Evolutionary conservation across 2,888 invertebrate species (phyloP).

Genomic region (Apodemia hepburni): DNA sequence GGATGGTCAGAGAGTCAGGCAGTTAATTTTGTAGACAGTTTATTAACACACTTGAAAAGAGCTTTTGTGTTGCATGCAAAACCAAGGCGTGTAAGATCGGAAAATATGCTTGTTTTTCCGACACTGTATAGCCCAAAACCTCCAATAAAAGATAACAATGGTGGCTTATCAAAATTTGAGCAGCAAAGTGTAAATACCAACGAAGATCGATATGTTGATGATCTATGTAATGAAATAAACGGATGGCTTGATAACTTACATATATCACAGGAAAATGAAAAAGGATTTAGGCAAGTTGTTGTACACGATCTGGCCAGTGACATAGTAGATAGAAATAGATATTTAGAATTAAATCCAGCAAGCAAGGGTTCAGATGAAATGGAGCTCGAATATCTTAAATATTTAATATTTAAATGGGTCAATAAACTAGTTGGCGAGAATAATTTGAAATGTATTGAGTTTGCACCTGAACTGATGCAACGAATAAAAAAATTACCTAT

Average conservation of each 20-base stretch:
- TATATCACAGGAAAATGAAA: constrained; percentile 34
- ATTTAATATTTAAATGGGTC: constrained; percentile 62
- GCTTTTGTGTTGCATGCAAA: background rate
- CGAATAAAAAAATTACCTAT: constrained; percentile 45
- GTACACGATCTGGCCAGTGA: constrained; percentile 52
- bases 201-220: constrained; percentile 27
- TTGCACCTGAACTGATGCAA: constrained; percentile 46
- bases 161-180: background rate
- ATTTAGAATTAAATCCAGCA: constrained; percentile 45
- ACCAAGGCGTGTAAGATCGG: background rate
- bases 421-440: constrained; percentile 49
- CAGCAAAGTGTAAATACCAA: background rate
- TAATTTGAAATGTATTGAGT: constrained; percentile 40
- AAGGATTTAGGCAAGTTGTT: constrained; percentile 38
- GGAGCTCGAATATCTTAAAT: constrained; percentile 56
- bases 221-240: constrained; percentile 46
- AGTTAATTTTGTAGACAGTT: background rate
- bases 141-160: background rate
- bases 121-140: background rate
- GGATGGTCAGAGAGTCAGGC: background rate
- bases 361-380: constrained; percentile 36
- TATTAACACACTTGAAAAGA: constrained; percentile 3
- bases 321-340: constrained; percentile 55
- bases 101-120: background rate
- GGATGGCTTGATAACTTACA: constrained; percentile 48